These are phyloP conservation scores for Zapus hudsonius DNA, from an alignment of 2,113 vertebrate genomes.

Conservation along the genomic window DNA sequence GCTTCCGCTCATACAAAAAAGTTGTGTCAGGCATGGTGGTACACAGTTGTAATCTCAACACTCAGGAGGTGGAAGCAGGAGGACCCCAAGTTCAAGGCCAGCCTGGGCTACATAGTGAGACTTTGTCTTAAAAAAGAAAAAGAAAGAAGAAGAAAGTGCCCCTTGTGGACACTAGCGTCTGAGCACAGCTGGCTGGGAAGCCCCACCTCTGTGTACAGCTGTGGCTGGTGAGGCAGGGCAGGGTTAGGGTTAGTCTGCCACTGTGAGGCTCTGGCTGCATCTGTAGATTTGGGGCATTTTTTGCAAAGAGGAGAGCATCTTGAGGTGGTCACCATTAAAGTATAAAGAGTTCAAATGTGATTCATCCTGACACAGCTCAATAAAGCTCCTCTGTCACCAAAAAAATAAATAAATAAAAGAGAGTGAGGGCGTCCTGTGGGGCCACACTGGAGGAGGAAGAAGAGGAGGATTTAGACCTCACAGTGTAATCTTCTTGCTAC, in stretches of 20 bases:
- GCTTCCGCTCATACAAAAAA: background rate
- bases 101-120: slow-evolving; percentile 35
- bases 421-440: no score
- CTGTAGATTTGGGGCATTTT: background rate
- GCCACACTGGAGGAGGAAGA: background rate
- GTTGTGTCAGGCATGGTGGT: background rate
- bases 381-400: background rate
- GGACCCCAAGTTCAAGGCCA: background rate
- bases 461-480: background rate
- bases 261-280: background rate
- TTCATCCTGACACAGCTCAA: background rate
- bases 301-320: background rate
- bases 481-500: background rate
- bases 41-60: background rate
- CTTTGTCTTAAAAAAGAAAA: background rate
- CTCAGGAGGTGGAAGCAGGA: background rate
- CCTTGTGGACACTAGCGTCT: background rate
- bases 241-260: background rate
- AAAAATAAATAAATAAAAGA: no score
- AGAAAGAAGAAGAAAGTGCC: background rate
- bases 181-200: background rate
- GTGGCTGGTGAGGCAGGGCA: background rate
- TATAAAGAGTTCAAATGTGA: background rate
- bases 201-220: background rate
- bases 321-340: background rate